Evolutionary conservation across 2,113 vertebrate species (phyloP).

Genomic region (Eulemur rufifrons): DNA sequence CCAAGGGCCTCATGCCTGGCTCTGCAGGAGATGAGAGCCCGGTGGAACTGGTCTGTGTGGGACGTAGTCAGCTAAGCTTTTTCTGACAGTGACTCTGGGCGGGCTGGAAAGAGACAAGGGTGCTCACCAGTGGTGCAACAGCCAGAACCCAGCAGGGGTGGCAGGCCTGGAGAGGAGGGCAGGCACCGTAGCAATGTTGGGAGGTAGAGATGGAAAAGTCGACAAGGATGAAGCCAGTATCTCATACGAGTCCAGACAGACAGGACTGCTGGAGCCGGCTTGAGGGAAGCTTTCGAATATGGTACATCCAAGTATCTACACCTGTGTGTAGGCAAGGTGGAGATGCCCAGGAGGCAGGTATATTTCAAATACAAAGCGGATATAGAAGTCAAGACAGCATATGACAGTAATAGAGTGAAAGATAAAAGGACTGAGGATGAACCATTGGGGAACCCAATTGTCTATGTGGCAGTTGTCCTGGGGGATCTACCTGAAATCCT

Average conservation of each 20-base stretch:
- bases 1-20: not conserved
- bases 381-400: not conserved
- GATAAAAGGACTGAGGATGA: not conserved
- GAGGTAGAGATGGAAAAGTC: not conserved
- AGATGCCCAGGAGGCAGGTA: not conserved
- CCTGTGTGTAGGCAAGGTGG: too few species aligned
- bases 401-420: not conserved
- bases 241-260: not conserved
- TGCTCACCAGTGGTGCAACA: not conserved
- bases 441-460: not conserved
- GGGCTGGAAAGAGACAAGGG: not conserved
- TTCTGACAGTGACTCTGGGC: not conserved
- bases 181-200: not conserved
- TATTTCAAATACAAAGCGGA: not conserved
- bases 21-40: not conserved
- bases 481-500: not conserved
- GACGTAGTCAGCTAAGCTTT: not conserved
- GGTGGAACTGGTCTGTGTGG: too few species aligned
- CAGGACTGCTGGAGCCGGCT: not conserved
- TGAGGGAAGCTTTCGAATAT: not conserved
- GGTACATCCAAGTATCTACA: not conserved
- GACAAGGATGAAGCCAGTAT: not conserved
- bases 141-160: not conserved
- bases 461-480: not conserved
- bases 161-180: not conserved